Base-by-base conservation (phyloP, 2,797 vertebrate genomes). In the Margarornis squamiger region DNA sequence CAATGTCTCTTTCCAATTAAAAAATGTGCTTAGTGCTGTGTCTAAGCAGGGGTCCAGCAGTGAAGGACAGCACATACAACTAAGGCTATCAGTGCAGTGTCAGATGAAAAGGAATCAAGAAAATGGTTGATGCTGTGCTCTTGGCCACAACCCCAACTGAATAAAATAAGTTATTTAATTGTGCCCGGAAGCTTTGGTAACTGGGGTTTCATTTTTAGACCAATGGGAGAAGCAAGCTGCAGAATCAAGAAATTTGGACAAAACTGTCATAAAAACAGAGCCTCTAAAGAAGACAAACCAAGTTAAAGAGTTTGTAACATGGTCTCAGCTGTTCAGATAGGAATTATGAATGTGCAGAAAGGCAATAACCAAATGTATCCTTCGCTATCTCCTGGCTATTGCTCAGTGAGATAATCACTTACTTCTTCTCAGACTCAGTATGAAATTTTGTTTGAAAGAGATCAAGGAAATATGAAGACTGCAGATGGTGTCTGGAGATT, bases 401-500 rank as follows among this genome's bases (percentile, higher is more conserved):
- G 46, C 45, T 94, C 36, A 63, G 0, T 72, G 66, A 67, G 63
- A 79, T 81, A 72, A 92, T 86, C 72, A 59, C 66, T 94, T 4
- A 3, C 36, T 49, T 82, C 63, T 92, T 90, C 79, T 87, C 75
- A 20, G 66, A 75, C 51, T 23, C 15, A 49, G 38, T n/a, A 51
- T 26, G 86, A 92, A 88, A 88, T 82, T 84, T 74, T 79, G 54
- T 82, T 90, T 89, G 77, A 95, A 94, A 87, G 71, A 85, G 66
- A 90, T 79, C 38, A 77, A 88, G 86, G 65, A 95, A 87, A 95
- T 85, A 63, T 2, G 41, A 90, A 96, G 77, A 92, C 71, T 85
- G 77, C 77, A 95, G 84, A 82, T 93, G 86, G 68, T 95, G 61
- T 57, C 77, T 92, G 55, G 86, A 95, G 79, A 92, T 86, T 88